A percentile compares a stretch with the other conserved stretches of the same genome.
Conservation (phyloP, 2,113 vertebrate species). For the Peucedramus taeniatus region DNA sequence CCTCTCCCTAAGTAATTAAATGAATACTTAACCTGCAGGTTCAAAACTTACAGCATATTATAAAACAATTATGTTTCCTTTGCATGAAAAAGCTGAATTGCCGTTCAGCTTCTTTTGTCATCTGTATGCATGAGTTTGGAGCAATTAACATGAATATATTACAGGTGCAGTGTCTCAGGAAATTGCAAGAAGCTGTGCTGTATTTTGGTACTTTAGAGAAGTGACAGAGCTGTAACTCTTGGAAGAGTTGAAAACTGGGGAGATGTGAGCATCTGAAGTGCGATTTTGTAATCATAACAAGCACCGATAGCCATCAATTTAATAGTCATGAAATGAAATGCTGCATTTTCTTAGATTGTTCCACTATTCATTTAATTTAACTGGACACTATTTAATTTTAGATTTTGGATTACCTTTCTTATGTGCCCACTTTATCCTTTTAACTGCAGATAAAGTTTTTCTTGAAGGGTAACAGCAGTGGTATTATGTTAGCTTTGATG, state of each 20-base stretch:
- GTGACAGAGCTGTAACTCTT: not conserved
- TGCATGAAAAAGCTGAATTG: constrained; percentile 6
- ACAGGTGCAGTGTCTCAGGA: constrained; percentile 42
- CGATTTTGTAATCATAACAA: constrained; percentile 23
- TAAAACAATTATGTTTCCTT: constrained; percentile 26
- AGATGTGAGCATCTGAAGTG: not conserved
- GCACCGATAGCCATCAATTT: accelerated
- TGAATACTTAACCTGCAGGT: constrained; percentile 23
- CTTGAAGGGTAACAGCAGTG: not conserved
- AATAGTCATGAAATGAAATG: not conserved
- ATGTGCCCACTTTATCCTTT: not conserved
- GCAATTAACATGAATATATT: constrained; percentile 43
- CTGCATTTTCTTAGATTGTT: not conserved
- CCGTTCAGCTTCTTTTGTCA: constrained; percentile 15
- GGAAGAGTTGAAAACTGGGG: not conserved
- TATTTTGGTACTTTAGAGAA: not conserved
- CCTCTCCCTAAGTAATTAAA: not conserved
- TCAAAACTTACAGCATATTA: constrained; percentile 18
- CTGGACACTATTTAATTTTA: constrained; percentile 1
- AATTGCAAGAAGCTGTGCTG: constrained; percentile 7
- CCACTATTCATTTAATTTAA: not conserved
- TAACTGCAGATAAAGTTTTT: not conserved
- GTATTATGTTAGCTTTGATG: not conserved
- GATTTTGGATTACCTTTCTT: not conserved
- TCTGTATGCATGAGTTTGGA: not conserved